Conservation (phyloP, 2,888 invertebrate genomes). For the Eubasilissa splendida region DNA sequence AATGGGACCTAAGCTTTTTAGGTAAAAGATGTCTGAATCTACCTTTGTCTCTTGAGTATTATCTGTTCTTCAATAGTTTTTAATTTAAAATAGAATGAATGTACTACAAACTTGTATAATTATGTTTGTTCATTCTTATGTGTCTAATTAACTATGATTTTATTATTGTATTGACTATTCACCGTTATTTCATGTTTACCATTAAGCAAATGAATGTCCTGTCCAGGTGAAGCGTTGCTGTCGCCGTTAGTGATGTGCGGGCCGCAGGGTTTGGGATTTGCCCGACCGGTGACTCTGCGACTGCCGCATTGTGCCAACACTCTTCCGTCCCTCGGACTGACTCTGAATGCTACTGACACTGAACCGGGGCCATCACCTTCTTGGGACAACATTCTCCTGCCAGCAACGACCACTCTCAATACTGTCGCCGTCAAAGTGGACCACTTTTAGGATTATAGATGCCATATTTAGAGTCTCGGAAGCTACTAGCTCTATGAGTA, state of each 20-base stretch:
- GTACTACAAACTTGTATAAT: too few relatives aligned
- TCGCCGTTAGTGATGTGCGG: constrained; percentile 98
- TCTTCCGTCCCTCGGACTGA: constrained; percentile 82
- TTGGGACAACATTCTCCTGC: constrained; percentile 89
- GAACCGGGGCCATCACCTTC: constrained; percentile 88
- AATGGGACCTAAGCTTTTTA: too few relatives aligned
- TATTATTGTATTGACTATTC: too few relatives aligned
- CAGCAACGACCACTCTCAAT: constrained; percentile 87
- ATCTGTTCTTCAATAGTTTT: too few relatives aligned
- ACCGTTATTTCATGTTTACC: too few relatives aligned
- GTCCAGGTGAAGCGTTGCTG: constrained; percentile 91
- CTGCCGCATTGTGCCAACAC: constrained; percentile 91
- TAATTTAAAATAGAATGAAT: too few relatives aligned
- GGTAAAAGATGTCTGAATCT: too few relatives aligned
- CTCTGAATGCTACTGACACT: constrained; percentile 86
- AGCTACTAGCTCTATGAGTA: not conserved
- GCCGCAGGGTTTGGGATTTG: constrained; percentile 92
- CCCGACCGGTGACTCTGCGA: constrained; percentile 90
- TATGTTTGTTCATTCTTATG: too few relatives aligned
- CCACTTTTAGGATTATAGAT: constrained; percentile 77
- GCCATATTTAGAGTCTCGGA: not conserved
- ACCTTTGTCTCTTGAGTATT: too few relatives aligned
- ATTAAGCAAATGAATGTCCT: not conserved
- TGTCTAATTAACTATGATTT: too few relatives aligned
- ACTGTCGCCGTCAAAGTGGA: constrained; percentile 93